Percentiles rank a stretch among this genome's conserved stretches.
These are phyloP conservation scores for Brevimyrus niger DNA, from an alignment of 2,113 vertebrate genomes.

Conservation along the genomic window DNA sequence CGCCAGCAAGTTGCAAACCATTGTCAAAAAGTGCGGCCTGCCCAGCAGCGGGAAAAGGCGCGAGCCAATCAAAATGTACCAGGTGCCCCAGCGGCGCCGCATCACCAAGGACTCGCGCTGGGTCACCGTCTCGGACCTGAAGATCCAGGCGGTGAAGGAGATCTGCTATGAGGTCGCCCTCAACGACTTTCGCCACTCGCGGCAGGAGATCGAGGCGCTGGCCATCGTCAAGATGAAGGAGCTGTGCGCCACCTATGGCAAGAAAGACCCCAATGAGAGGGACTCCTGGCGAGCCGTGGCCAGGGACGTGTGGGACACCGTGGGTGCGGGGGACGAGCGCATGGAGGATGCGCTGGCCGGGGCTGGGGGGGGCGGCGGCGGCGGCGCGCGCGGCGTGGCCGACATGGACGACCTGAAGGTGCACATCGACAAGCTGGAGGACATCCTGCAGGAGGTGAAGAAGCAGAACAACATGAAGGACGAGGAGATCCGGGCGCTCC, in stretches of 20 bases:
- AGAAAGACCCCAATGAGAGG: conserved; percentile 94
- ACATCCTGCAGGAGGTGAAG: conserved; percentile 96
- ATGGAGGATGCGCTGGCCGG: conserved; percentile 79
- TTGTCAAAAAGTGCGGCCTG: conserved; percentile 98
- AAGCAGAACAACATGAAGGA: conserved; percentile 98
- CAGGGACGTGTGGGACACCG: conserved; percentile 96
- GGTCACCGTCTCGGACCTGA: conserved; percentile 97
- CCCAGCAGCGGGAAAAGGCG: conserved; percentile 97
- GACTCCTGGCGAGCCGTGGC: conserved; percentile 95
- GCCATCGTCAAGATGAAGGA: conserved; percentile 99
- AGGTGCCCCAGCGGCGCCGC: conserved; percentile 87
- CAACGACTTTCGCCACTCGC: conserved; percentile 91
- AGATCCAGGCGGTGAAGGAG: conserved; percentile 98
- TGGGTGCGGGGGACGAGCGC: conserved; percentile 90
- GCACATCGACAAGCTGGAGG: conserved; percentile 94
- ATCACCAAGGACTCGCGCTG: conserved; percentile 97
- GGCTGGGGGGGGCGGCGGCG: conserved; percentile 44
- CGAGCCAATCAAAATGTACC: conserved; percentile 96
- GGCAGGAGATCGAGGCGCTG: conserved; percentile 96
- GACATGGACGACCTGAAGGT: conserved; percentile 93
- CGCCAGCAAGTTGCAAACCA: conserved; percentile 97
- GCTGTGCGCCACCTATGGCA: conserved; percentile 84
- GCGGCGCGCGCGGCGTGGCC: conserved; percentile 49
- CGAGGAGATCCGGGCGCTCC: conserved; percentile 86
- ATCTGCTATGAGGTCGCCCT: conserved; percentile 98